Base-by-base conservation (phyloP, 1,140 invertebrate species). In the Adelges cooleyi region DNA sequence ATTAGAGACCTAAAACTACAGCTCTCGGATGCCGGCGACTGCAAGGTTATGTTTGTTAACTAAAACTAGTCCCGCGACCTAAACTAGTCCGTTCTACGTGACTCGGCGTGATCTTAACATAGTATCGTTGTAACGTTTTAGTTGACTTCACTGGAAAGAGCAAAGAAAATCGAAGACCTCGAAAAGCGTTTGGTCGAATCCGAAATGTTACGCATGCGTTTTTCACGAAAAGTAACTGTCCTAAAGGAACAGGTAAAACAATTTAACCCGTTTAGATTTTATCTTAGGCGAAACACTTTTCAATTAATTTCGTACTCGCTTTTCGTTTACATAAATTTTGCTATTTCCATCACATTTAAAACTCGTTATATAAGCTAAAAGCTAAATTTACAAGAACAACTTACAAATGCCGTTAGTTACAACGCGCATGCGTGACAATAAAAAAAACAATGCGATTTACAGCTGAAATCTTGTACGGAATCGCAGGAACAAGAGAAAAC, bases 111-210 rank as follows among this genome's bases (percentile, higher is more conserved):
- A 11, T 0, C 1, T 0, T 6, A 23, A 40, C 38, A 3, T n/a
- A 36, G 17, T 0, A 10, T 40, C 4, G 69, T 66, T 17, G 68
- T 68, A 73, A 33, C n/a, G 11, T 33, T 72, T 17, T 71, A 90
- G 87, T 87, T 90, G 69, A 84, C 86, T 15, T 83, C 88, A 6
- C 70, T 92, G 68, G 89, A 92, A 74, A 78, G 86, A 20, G 87
- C 85, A 0, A 78, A 87, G 36, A 90, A 90, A 76, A 83, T 90
- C 66, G 88, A 92, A 72, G 88, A 90, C 53, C 75, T 90, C 1
- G 85, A 90, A 69, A 86, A 86, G 73, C 80, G 82, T 66, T 71
- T 88, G 3, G 81, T 86, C 20, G 86, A 88, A 70, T 83, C 82
- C 22, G 86, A 89, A 73, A 77, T 86, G 69, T 69, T 87, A 10